Conservation (phyloP, 2,888 invertebrate species). For the Palloptera scutellata region DNA sequence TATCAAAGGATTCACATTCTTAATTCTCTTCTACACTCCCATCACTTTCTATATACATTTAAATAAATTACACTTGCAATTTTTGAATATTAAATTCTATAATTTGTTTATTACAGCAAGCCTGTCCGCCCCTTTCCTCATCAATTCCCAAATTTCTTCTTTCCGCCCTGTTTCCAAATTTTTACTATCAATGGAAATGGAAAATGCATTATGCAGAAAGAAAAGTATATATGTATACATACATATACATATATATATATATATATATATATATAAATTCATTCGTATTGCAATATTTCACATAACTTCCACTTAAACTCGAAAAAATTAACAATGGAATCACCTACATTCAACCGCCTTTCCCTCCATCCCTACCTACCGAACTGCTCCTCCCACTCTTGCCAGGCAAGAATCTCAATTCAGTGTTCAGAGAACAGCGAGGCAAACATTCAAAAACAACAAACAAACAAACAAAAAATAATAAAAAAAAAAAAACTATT, state of each 20-base stretch:
- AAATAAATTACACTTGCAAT: too few relatives aligned
- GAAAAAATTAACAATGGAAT: slow-evolving; percentile 24
- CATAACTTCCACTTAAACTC: slow-evolving; percentile 30
- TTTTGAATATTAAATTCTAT: not conserved
- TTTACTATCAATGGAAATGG: not conserved
- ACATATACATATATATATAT: not conserved
- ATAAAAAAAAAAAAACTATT: not conserved
- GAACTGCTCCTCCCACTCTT: too few relatives aligned
- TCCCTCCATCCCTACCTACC: too few relatives aligned
- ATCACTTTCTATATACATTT: too few relatives aligned
- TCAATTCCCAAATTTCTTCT: too few relatives aligned
- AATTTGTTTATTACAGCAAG: too few relatives aligned
- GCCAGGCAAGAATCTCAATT: too few relatives aligned
- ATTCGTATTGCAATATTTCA: slow-evolving; percentile 30
- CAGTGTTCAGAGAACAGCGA: not conserved
- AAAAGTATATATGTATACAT: not conserved
- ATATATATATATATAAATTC: not conserved
- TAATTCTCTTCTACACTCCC: too few relatives aligned
- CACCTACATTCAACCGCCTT: not conserved
- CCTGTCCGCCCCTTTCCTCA: too few relatives aligned
- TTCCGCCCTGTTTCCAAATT: too few relatives aligned
- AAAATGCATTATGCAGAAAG: not conserved
- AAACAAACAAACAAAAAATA: slow-evolving; percentile 1
- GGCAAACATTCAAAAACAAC: not conserved
- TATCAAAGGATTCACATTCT: too few relatives aligned